These are phyloP conservation scores for Sipha flava DNA, from an alignment of 1,140 invertebrate genomes.

Conservation along the genomic window DNA sequence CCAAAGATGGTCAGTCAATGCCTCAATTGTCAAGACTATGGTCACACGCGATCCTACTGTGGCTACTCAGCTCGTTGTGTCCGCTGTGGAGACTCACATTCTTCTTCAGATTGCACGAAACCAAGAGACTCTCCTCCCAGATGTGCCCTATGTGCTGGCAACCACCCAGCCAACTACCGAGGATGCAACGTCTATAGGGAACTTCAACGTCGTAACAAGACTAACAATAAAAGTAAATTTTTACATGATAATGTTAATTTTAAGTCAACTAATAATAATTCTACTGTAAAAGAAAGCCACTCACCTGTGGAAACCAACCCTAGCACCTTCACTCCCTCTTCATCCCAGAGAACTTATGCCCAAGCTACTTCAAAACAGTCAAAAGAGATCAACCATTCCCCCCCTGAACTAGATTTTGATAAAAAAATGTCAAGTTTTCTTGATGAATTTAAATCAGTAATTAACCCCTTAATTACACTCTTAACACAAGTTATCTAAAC, in stretches of 20 bases:
- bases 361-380: not conserved
- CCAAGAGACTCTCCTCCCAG: slow-evolving; percentile 30
- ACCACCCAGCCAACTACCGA: slow-evolving; percentile 43
- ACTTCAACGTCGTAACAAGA: not conserved
- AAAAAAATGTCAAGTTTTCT: not conserved
- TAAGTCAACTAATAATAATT: not conserved
- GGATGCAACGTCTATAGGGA: slow-evolving; percentile 40
- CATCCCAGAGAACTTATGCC: not conserved
- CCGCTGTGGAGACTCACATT: slow-evolving; percentile 42
- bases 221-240: not conserved
- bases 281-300: not conserved
- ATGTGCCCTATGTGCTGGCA: slow-evolving; percentile 41
- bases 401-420: not conserved
- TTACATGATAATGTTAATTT: not conserved
- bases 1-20: slow-evolving; percentile 39
- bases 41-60: slow-evolving; percentile 40
- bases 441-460: not conserved
- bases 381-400: not conserved
- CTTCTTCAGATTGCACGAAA: slow-evolving; percentile 42
- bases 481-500: not conserved
- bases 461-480: not conserved
- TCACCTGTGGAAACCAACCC: not conserved
- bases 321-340: not conserved
- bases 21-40: not conserved
- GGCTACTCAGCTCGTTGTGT: slow-evolving; percentile 40